These are phyloP conservation scores for Kuschelorhynchus macadamiae DNA, from an alignment of 2,888 invertebrate genomes.

Conservation along the genomic window DNA sequence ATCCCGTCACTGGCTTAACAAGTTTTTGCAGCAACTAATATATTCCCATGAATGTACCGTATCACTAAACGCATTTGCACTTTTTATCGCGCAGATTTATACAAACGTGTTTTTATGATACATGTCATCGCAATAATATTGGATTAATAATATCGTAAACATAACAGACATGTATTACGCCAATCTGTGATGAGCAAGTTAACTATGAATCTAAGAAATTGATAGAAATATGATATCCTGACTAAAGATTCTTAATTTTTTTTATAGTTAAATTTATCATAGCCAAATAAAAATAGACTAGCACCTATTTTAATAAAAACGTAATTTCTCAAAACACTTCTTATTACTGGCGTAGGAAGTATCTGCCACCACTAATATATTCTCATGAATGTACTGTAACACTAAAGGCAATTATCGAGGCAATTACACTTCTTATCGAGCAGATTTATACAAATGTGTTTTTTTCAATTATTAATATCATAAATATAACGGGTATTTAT, in stretches of 20 bases:
- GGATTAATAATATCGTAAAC: conserved; percentile 3
- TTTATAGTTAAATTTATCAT: no score
- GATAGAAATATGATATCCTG: no score
- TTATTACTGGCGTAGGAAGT: conserved; percentile 10
- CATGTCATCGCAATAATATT: not conserved
- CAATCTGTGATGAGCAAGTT: conserved; percentile 6
- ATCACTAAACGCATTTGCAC: conserved; percentile 3
- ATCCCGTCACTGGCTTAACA: conserved; percentile 6
- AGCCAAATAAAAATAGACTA: no score
- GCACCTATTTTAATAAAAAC: no score
- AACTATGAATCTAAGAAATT: no score
- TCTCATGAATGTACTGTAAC: conserved; percentile 18
- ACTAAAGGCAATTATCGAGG: no score
- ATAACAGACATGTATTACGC: not conserved
- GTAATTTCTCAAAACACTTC: no score
- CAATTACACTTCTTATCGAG: conserved; percentile 1
- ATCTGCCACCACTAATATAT: conserved; percentile 27
- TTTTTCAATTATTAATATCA: conserved; percentile 1
- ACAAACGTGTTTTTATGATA: conserved; percentile 4
- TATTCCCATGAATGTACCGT: conserved; percentile 22
- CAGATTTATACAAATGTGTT: conserved; percentile 8
- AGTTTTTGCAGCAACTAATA: conserved; percentile 32
- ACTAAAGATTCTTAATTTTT: no score
- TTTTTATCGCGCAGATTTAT: conserved; percentile 9
- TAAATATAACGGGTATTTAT: conserved; percentile 3